Evolutionary conservation across 2,797 vertebrate genomes (phyloP).

Genomic region (Cossypha caffra): DNA sequence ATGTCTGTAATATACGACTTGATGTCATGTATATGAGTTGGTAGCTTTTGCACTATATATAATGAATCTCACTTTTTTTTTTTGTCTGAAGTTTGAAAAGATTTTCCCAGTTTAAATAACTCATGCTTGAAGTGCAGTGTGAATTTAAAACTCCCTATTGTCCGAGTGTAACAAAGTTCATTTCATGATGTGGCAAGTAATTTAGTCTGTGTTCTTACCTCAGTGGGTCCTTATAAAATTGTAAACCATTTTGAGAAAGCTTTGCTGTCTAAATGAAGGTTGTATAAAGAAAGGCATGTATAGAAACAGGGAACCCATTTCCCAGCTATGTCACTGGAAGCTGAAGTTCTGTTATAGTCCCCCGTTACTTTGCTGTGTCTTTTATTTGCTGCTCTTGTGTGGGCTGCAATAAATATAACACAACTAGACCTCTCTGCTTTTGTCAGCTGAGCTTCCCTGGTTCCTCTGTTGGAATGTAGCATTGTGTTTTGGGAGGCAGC

Average conservation of each 20-base stretch:
- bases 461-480: background rate
- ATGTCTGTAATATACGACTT: slow-evolving; percentile 79
- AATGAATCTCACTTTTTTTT: slow-evolving; percentile 73
- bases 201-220: background rate
- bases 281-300: background rate
- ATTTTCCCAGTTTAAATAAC: slow-evolving; percentile 70
- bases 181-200: background rate
- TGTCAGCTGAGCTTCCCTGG: background rate
- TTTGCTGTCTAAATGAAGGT: background rate
- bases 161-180: background rate
- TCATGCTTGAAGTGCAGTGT: slow-evolving; percentile 11
- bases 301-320: background rate
- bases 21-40: slow-evolving; percentile 80
- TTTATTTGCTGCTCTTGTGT: slow-evolving; percentile 19
- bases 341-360: background rate
- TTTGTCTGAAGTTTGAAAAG: slow-evolving; percentile 66
- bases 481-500: background rate
- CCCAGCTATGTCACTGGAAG: background rate
- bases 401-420: slow-evolving; percentile 6
- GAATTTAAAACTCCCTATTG: slow-evolving; percentile 43
- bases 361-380: background rate
- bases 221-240: background rate
- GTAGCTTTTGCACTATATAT: slow-evolving; percentile 75
- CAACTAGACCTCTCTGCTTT: background rate
- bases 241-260: background rate